Base-by-base conservation (phyloP, 2,113 vertebrate species). In the Natator depressus region DNA sequence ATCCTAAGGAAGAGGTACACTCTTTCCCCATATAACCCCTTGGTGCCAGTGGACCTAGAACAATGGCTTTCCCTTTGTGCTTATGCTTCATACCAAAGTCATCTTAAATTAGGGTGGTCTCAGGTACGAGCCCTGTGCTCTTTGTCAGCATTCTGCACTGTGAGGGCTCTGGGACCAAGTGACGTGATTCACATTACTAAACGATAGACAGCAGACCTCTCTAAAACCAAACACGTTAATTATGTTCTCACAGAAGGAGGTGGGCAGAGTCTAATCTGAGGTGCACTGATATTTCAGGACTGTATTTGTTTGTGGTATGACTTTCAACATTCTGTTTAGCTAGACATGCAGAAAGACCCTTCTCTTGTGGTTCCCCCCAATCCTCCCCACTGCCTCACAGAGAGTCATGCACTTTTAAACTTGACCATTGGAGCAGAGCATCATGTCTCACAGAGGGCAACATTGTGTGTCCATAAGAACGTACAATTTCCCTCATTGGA, bases 11-110 rank as follows among this genome's bases (percentile, higher is more conserved):
- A 91, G 88, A 65, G 22, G 6, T 8, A 78, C 1, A 5, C 5
- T 72, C 13, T 13, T 90, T 59, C 90, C 89, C 55, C 62, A 47
- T 88, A 65, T 12, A 27, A 51, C 59, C 35, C 31, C 8, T 47
- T 6, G 22, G n/a, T 46, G 42, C 38, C 72, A 42, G 72, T 76
- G 72, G 5, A 24, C 72, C 38, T 76, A 85, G 22, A n/a, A 22
- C n/a, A 91, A 89, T 1, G 5, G 25, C 50, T 75, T 57, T 12
- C 17, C 38, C 0, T 0, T 5, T 0, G 0, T 4, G 19, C 75
- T 83, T 35, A 31, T 69, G 62, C 35, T 69, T 59, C 57, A 91
- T 94, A 72, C 2, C 17, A 31, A 29, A 46, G 62, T 55, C 20
- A 55, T 35, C 1, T 20, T 13, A 49, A 31, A 14, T 76, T 84